Evolutionary conservation across 2,888 invertebrate species (phyloP).

Genomic region (Drosophila multiciliata): DNA sequence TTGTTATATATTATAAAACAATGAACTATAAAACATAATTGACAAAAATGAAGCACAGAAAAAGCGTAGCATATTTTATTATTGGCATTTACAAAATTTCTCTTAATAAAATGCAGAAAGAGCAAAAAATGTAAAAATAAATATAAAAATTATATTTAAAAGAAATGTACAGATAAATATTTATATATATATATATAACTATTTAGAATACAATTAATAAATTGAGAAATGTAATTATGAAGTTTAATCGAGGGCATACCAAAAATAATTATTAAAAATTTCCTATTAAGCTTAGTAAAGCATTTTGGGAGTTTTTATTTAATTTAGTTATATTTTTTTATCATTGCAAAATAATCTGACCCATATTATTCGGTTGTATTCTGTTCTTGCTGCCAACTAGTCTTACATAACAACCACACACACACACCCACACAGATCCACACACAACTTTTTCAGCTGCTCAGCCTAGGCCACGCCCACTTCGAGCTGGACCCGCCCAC

Average conservation of each 20-base stretch:
- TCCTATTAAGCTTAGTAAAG: background rate
- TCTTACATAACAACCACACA: constrained; percentile 7
- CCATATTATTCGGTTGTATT: constrained; percentile 18
- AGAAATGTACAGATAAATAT: background rate
- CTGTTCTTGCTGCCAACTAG: constrained; percentile 18
- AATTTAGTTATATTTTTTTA: background rate
- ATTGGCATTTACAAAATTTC: no score
- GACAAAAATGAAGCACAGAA: no score
- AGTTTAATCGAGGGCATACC: background rate
- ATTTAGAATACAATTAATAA: no score
- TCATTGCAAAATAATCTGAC: constrained; percentile 6
- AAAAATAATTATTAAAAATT: background rate
- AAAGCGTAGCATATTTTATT: no score
- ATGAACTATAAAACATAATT: background rate
- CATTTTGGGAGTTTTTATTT: background rate
- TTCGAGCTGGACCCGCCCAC: constrained; percentile 41
- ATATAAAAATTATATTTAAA: background rate
- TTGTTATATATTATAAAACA: background rate
- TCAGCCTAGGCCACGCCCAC: constrained; percentile 16
- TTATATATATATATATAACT: no score
- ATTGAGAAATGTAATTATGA: no score
- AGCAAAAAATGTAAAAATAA: no score
- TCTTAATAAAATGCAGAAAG: no score
- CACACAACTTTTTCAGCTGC: constrained; percentile 3
- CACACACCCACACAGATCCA: background rate